Evolutionary conservation across 30 jellyfish, hydroid and myxozoan genomes (phyloP).

Genomic region (Aurelia aurita): DNA sequence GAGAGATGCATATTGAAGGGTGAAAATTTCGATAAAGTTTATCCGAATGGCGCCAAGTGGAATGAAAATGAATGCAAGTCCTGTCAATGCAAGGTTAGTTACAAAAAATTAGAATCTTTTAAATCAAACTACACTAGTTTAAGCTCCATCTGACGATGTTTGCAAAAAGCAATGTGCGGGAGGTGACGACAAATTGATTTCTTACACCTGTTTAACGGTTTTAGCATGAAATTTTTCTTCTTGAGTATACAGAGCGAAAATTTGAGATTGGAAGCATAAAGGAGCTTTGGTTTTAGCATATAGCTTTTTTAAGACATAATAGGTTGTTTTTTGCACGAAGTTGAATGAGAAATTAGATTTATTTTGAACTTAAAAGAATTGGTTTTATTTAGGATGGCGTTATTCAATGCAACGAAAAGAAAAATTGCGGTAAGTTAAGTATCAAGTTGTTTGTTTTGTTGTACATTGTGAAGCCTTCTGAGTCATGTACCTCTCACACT

Average conservation of each 20-base stretch:
- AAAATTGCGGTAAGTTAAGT: constrained; percentile 6
- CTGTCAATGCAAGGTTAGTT: constrained; percentile 23
- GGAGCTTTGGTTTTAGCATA: no score
- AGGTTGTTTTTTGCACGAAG: no score
- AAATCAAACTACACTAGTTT: background rate
- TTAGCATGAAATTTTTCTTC: no score
- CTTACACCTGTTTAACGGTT: no score
- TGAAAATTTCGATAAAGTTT: constrained; percentile 13
- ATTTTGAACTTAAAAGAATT: background rate
- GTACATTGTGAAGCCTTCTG: background rate
- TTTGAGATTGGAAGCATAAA: no score
- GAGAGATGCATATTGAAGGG: constrained; percentile 15
- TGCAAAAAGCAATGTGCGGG: no score
- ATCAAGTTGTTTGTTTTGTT: background rate
- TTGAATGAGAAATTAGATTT: no score
- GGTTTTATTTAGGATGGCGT: background rate
- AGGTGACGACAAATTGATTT: no score
- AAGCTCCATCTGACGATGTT: no score
- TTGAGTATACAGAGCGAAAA: no score
- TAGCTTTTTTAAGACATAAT: no score
- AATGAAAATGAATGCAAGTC: constrained; percentile 10
- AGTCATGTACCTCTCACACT: no score
- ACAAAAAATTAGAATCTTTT: background rate
- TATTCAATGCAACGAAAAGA: constrained; percentile 3
- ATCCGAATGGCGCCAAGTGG: constrained; percentile 18